Evolutionary conservation across 2,888 invertebrate genomes (phyloP), one percentile per base, ranked within the genome.

Genomic region (Philopedon plagiatum): DNA sequence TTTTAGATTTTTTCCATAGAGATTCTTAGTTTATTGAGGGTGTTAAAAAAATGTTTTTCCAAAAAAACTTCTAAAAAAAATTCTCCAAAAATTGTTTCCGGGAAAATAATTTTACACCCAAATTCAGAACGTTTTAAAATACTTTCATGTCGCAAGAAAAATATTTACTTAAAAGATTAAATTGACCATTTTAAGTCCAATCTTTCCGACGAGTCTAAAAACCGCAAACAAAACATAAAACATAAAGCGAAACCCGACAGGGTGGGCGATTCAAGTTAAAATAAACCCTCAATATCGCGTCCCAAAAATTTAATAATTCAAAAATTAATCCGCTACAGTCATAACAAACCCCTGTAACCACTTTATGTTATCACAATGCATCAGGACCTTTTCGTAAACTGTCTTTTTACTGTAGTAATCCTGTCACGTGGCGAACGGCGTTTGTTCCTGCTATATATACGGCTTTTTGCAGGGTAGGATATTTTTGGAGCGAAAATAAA

Each of bases 291-390:
- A 46, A 51, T 62, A 62, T 62, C 57, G 67, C 34, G 60, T 21
- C 41, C 74, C 69, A 75, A 76, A 79, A 80, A 81, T 81, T 81
- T 81, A 81, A 81, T 81, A 81, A 81, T 81, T 81, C 81, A 81
- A 81, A 81, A 81, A 81, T 81, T 81, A 81, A 81, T 81, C 81
- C 81, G 75, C 79, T 73, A 72, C 80, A 80, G 81, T 81, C 81
- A 81, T 81, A 81, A 81, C 81, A 81, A 81, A 81, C 80, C 81
- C 80, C 80, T 75, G 77, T 79, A 81, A 80, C 81, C 81, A 81
- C 81, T 81, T 81, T 80, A 77, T 78, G 80, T 80, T 81, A 81
- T 81, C 81, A 78, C 80, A 79, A 80, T 80, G 79, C 80, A 80
- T 80, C 79, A 79, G 80, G 76, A 78, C 68, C 49, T 64, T 64